Conservation (phyloP, 2,113 vertebrate species). For the Gopherus evgoodei region DNA sequence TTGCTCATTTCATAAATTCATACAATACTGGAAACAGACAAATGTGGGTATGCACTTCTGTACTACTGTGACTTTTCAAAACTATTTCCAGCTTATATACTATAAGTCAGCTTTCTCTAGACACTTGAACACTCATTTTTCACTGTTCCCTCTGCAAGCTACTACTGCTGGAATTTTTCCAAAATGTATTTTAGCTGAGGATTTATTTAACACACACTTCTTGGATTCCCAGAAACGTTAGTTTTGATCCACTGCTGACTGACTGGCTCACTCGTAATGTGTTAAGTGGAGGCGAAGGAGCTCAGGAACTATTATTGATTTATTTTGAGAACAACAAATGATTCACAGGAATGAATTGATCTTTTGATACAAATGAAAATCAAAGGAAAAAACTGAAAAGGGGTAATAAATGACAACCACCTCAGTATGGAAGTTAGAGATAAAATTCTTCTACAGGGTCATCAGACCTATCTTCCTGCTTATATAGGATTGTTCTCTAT, state of each 20-base stretch:
- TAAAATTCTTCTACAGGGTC: fast-evolving
- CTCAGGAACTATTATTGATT: not conserved
- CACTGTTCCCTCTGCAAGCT: not conserved
- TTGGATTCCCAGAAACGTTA: not conserved
- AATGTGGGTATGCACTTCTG: not conserved
- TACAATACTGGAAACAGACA: not conserved
- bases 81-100: not conserved
- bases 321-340: not conserved
- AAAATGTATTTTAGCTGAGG: not conserved
- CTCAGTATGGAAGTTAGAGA: not conserved
- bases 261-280: not conserved
- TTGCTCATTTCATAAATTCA: not conserved
- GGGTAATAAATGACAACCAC: not conserved
- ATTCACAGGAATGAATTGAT: not conserved
- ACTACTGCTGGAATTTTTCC: not conserved
- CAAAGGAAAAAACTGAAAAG: fast-evolving
- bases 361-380: not conserved
- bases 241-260: not conserved
- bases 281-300: not conserved
- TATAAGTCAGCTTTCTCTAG: fast-evolving
- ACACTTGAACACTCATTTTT: not conserved
- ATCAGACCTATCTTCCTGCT: fast-evolving
- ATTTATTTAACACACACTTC: not conserved
- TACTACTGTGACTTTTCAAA: not conserved
- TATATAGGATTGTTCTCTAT: not conserved